Evolutionary conservation across 1,140 invertebrate species (phyloP).

Genomic region (Cherax destructor): DNA sequence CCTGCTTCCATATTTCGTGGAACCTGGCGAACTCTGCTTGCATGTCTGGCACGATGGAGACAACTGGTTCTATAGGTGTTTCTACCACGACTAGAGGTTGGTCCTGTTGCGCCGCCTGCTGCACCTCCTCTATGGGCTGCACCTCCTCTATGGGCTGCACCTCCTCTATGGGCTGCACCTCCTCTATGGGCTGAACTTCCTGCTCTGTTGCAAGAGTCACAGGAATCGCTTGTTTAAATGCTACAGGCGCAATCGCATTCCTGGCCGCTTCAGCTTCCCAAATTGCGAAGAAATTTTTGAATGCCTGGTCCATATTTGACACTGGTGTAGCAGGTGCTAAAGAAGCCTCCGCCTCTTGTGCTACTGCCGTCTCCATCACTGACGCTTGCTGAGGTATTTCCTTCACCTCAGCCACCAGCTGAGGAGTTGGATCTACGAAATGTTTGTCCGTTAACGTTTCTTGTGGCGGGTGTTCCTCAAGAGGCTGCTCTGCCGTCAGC

Average conservation of each 20-base stretch:
- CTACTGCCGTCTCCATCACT: too few species aligned
- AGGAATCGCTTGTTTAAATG: not conserved
- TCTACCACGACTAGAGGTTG: not conserved
- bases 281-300: not conserved
- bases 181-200: not conserved
- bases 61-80: not conserved
- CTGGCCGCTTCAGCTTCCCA: not conserved
- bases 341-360: not conserved
- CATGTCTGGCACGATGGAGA: not conserved
- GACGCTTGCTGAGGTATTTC: too few species aligned
- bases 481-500: too few species aligned
- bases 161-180: too few species aligned
- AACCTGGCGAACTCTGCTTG: not conserved
- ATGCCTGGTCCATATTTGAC: not conserved
- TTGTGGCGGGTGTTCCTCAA: not conserved
- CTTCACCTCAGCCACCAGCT: not conserved
- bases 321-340: not conserved
- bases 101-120: not conserved
- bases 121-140: not conserved
- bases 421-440: too few species aligned
- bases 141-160: not conserved
- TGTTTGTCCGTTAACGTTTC: not conserved
- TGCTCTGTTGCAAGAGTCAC: not conserved
- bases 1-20: not conserved
- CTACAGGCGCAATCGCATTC: not conserved